Evolutionary conservation across 2,888 invertebrate species (phyloP), one percentile per base, ranked within the genome.

Genomic region (Amaurobius ferox): DNA sequence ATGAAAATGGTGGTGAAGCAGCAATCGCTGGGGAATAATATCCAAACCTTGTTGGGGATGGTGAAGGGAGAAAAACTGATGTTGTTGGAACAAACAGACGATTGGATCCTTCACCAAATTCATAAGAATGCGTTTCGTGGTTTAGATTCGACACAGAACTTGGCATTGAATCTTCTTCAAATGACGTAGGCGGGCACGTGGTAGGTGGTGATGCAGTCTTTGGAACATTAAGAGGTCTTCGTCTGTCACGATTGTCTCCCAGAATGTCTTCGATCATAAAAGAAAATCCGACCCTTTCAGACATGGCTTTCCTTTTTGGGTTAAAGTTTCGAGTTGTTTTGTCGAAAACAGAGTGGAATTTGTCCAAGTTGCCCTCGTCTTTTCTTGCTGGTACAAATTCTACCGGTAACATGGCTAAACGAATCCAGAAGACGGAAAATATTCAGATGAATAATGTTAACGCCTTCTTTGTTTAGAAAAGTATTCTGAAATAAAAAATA

Each of bases 231-330:
- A 11, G 5, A 3, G 3, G 3, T 55, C 5, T 2, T 55, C 11
- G 19, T 23, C 23, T 55, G 23, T n/a, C 23, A 23, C 23, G 55
- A 16, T 19, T 6, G 23, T 55, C 55, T 3, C 23, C 23, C 55
- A 55, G 23, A 55, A 55, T 55, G 11, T 55, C 55, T 55, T 55
- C 55, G 1, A 55, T 55, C 55, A 55, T 55, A 23, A 55, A 55
- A n/a, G 55, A 55, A 23, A 23, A 16, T 23, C 23, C 55, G 2
- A 16, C 2, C 23, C 16, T 55, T 23, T 16, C 16, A 9, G 9
- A 11, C 16, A 16, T 44, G 2, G 6, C 44, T 2, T 9, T 2
- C 16, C 44, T 44, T 9, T 44, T 44, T 2, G 44, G 9, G 2
- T 11, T 16, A n/a, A n/a, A 9, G 16, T 44, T 44, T 44, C 44